These are phyloP conservation scores for Myodes glareolus DNA, from an alignment of 2,113 vertebrate genomes.

Conservation along the genomic window DNA sequence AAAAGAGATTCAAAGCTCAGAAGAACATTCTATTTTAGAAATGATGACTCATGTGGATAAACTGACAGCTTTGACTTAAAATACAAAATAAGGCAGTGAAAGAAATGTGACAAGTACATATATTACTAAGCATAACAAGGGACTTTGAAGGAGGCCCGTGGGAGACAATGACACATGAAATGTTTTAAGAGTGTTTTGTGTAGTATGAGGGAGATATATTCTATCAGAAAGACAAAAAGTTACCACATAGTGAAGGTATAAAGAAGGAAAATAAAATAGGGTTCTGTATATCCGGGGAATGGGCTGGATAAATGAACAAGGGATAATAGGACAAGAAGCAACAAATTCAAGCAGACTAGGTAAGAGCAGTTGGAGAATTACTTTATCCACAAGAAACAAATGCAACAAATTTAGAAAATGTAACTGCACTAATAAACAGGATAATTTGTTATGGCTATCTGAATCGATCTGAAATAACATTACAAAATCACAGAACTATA, in stretches of 20 bases:
- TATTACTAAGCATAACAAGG: not conserved
- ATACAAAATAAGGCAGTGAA: not conserved
- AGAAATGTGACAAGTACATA: not conserved
- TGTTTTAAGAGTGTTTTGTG: not conserved
- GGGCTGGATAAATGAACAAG: not conserved
- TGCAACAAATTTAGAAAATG: not conserved
- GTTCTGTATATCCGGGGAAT: not conserved
- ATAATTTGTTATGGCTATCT: not conserved
- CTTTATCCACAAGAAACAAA: not conserved
- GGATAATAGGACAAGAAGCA: not conserved
- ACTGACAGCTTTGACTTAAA: not conserved
- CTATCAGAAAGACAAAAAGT: slow-evolving; percentile 9
- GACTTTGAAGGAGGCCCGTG: not conserved
- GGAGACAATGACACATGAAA: not conserved
- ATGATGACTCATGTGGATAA: not conserved
- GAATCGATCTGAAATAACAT: not conserved
- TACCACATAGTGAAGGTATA: not conserved
- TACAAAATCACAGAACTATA: not conserved
- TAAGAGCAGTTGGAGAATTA: not conserved
- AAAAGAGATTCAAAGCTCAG: not conserved
- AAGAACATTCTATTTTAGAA: slow-evolving; percentile 26
- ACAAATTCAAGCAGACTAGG: not conserved
- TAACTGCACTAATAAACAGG: slow-evolving; percentile 8
- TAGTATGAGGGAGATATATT: not conserved
- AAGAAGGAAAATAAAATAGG: not conserved